These are phyloP conservation scores for Acipenser ruthenus DNA, from an alignment of 2,797 vertebrate species.

Conservation along the genomic window DNA sequence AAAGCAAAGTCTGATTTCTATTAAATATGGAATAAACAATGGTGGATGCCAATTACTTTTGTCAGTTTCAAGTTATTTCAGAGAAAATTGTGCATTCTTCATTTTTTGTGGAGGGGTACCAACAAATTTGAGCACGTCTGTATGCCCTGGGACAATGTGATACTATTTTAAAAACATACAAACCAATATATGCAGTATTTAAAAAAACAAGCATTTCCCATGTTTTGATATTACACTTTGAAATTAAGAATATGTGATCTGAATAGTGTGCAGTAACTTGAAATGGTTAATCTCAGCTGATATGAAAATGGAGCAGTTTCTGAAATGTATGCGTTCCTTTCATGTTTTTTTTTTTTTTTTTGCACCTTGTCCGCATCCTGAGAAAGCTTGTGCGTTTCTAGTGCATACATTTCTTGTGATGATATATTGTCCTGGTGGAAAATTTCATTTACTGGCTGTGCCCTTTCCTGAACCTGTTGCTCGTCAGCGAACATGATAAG, in stretches of 20 bases:
- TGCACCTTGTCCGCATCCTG: slow-evolving; percentile 79
- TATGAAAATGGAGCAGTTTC: slow-evolving; percentile 82
- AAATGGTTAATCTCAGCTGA: slow-evolving; percentile 73
- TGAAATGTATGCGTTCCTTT: slow-evolving; percentile 67
- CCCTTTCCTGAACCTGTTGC: slow-evolving; percentile 99
- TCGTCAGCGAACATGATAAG: slow-evolving; percentile 97
- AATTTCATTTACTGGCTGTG: slow-evolving; percentile 98
- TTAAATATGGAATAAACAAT: no score
- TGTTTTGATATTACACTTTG: background rate
- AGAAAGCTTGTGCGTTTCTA: slow-evolving; percentile 83
- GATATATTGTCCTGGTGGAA: slow-evolving; percentile 98
- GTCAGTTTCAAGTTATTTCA: no score
- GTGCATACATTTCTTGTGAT: slow-evolving; percentile 93
- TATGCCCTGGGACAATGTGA: no score
- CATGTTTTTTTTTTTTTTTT: slow-evolving; percentile 71
- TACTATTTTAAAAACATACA: no score
- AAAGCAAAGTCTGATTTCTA: no score
- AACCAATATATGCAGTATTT: no score
- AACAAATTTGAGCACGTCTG: no score
- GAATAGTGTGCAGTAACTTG: slow-evolving; percentile 49
- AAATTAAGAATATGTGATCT: slow-evolving; percentile 41
- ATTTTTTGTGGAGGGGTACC: no score
- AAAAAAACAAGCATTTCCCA: no score
- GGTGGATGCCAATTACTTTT: no score
- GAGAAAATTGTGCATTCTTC: no score